Conservation (phyloP, 1,140 invertebrate species). For the Mactra quadrangularis region DNA sequence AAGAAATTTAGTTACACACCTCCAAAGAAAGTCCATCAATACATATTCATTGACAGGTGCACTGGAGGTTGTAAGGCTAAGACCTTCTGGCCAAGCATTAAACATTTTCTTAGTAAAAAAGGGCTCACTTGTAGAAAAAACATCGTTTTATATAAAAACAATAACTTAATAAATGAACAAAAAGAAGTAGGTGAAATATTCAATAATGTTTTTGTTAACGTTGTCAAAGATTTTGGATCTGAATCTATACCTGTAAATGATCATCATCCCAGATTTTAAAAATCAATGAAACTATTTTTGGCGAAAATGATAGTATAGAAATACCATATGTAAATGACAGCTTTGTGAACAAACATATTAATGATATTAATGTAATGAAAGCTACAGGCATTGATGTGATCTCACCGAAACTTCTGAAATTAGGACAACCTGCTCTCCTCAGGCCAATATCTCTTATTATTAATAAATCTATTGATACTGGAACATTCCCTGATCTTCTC, state of each 20-base stretch:
- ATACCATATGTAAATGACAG: background rate
- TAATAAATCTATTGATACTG: background rate
- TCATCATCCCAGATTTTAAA: slow-evolving; percentile 48
- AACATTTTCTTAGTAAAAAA: slow-evolving; percentile 63
- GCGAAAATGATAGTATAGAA: slow-evolving; percentile 17
- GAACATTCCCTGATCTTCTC: slow-evolving; percentile 40
- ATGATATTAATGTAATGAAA: slow-evolving; percentile 26
- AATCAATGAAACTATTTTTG: background rate
- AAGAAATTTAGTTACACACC: slow-evolving; percentile 5
- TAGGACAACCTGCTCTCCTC: slow-evolving; percentile 19
- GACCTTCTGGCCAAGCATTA: slow-evolving; percentile 65
- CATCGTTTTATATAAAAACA: slow-evolving; percentile 46
- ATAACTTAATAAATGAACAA: slow-evolving; percentile 49
- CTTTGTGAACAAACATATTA: slow-evolving; percentile 49
- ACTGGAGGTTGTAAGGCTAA: slow-evolving; percentile 35
- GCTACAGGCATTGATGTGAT: background rate
- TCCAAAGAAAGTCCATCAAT: slow-evolving; percentile 48
- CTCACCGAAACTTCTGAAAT: slow-evolving; percentile 19
- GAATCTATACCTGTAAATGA: slow-evolving; percentile 18
- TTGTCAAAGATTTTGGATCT: slow-evolving; percentile 47
- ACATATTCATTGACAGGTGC: slow-evolving; percentile 60
- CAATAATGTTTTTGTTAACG: slow-evolving; percentile 62
- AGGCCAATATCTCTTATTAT: slow-evolving; percentile 29
- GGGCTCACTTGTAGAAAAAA: slow-evolving; percentile 38
- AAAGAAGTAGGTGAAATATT: background rate